Conservation (phyloP, 2,888 invertebrate genomes). For the Carcina quercana region DNA sequence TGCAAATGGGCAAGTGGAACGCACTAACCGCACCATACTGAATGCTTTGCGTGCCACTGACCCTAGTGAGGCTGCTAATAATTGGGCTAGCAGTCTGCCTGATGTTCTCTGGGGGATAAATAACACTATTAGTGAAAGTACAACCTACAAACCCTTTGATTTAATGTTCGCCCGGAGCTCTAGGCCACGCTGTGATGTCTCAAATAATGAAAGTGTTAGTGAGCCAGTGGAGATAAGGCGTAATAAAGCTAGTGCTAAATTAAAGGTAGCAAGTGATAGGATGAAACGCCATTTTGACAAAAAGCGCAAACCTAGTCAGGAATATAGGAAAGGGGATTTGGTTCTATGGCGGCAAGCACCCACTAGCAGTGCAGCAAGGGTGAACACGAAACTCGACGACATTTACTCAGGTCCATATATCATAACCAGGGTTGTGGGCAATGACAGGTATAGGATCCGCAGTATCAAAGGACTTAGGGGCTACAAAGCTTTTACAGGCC, state of each 20-base stretch:
- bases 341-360: slow-evolving; percentile 3
- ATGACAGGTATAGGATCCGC: slow-evolving; percentile 13
- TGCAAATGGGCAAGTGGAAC: slow-evolving; percentile 17
- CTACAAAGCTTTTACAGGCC: slow-evolving; percentile 15
- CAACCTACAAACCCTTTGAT: slow-evolving; percentile 9
- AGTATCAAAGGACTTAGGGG: slow-evolving; percentile 14
- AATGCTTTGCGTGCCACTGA: slow-evolving; percentile 12
- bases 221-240: not conserved
- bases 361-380: slow-evolving; percentile 1
- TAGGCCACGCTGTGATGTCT: not conserved
- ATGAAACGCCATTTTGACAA: slow-evolving; percentile 3
- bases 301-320: not conserved
- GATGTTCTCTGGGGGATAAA: slow-evolving; percentile 17
- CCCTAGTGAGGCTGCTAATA: slow-evolving; percentile 11
- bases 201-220: not conserved
- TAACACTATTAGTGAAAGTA: slow-evolving; percentile 13
- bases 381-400: slow-evolving; percentile 13
- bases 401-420: slow-evolving; percentile 13
- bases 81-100: slow-evolving; percentile 13
- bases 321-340: slow-evolving; percentile 1
- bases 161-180: slow-evolving; percentile 7
- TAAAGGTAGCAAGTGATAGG: not conserved
- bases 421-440: slow-evolving; percentile 3
- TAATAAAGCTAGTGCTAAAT: not conserved
- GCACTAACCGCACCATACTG: slow-evolving; percentile 15